These are phyloP conservation scores for Eupithecia subumbrata DNA, from an alignment of 2,888 invertebrate genomes.

Conservation along the genomic window DNA sequence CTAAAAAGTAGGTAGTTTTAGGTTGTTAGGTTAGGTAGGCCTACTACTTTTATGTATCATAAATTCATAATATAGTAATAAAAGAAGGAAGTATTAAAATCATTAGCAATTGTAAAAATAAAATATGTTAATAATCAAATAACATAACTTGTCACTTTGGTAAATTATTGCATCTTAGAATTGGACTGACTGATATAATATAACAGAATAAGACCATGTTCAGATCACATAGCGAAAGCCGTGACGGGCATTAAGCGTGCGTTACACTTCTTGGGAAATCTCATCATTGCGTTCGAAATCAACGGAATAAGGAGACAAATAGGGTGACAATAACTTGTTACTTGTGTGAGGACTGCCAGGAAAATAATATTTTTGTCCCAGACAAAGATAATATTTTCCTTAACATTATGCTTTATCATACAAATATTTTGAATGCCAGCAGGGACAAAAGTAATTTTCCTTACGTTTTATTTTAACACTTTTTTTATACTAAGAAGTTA, in stretches of 20 bases:
- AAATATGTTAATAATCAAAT: no score
- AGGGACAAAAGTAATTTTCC: no score
- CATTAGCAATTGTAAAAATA: background rate
- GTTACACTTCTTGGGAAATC: slow-evolving; percentile 55
- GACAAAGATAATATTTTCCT: background rate
- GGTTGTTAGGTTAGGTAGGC: background rate
- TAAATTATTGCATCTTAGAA: background rate
- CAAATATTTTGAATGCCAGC: no score
- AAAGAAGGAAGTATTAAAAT: background rate
- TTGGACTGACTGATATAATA: slow-evolving; percentile 19
- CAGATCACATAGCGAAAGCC: slow-evolving; percentile 54
- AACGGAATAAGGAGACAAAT: slow-evolving; percentile 20
- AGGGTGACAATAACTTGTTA: slow-evolving; percentile 11
- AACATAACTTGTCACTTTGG: background rate
- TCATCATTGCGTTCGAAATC: slow-evolving; percentile 54
- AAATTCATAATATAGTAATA: background rate
- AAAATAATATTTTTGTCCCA: background rate
- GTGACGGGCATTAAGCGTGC: slow-evolving; percentile 59
- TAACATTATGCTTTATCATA: background rate
- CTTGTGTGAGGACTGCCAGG: background rate
- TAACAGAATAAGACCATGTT: slow-evolving; percentile 17
- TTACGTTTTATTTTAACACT: background rate
- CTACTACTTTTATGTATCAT: background rate
- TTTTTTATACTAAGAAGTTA: background rate
- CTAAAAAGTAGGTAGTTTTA: background rate